Evolutionary conservation across 37 sponge, comb jelly and placozoan species (phyloP), one percentile per base, ranked within the genome.

Genomic region (Agelas oroides): DNA sequence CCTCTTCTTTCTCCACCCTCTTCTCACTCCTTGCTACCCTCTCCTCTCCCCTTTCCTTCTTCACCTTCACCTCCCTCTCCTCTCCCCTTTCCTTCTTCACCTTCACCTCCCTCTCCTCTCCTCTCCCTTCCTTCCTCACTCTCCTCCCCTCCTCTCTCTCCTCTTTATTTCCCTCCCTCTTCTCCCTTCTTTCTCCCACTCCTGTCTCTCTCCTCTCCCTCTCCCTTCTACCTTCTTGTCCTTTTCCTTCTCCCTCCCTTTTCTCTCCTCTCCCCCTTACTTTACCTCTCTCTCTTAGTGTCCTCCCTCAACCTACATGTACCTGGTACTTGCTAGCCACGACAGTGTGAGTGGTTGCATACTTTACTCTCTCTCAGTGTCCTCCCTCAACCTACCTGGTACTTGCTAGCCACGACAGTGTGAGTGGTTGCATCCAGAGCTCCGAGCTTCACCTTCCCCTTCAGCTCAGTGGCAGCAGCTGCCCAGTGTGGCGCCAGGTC

Each of bases 401-500:
- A 96, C 23, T 77, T 57, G 38, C 75, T 38, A 24, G 97, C 89
- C 16, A 63, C 57, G 37, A 46, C 78, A 1, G 59, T 76, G 78
- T 96, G 86, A 39, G 62, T 90, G 52, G 95, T 99, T 46, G 91
- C 95, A 77, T 97, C 99, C 59, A 91, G 78, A 68, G 92, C 95
- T 54, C 93, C 99, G n/a, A 93, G 73, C 69, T 88, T 95, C 63
- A 89, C 94, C 88, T 93, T 92, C 71, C 94, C 86, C 73, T 89
- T 76, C 53, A 93, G 93, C 65, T 83, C 86, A 21, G 92, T 89
- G 30, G 99, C 99, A 40, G 99, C 99, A 17, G 80, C 53, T 3
- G 92, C 90, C 99, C 95, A 97, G 39, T 95, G 91, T 32, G 92
- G 97, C 41, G 91, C 99, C 13, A 99, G 86, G 86, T 84, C 96